Base-by-base conservation (phyloP, 2,888 invertebrate genomes). In the Gymnocheta viridis region DNA sequence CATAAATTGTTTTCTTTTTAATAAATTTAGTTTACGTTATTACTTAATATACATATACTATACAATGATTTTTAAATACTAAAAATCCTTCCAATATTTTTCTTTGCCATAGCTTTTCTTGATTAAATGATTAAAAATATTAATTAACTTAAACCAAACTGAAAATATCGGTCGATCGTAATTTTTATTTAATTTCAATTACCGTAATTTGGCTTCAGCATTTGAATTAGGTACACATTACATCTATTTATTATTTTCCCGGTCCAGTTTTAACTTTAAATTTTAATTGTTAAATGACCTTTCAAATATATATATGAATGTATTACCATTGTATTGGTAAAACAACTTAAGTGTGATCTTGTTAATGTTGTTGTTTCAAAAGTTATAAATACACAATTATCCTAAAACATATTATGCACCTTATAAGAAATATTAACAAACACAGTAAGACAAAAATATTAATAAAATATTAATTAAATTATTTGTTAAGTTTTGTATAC, bases 251-350 rank as follows among this genome's bases (percentile, higher is more conserved):
- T 6, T 6, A 32, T 44, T 29, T 70, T 4, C 9, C 24, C 44
- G 14, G 1, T 64, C 41, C 2, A n/a, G n/a, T n/a, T n/a, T n/a
- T n/a, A n/a, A n/a, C n/a, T n/a, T n/a, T n/a, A n/a, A n/a, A n/a
- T 49, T 12, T 44, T 24, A 17, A 27, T 41, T 41, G 22, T 5
- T 35, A 19, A n/a, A 35, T 12, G 17, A 22, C 22, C 19, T 62
- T 64, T 54, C 32, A 60, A 44, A n/a, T 32, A 58, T 54, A n/a
- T n/a, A n/a, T 44, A 32, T 41, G 51, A n/a, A 35, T 27, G n/a
- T 78, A 24, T 62, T 62, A 54, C 62, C 62, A 62, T 54, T 62
- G 24, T 24, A 35, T 70, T 78, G 78, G 62, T 78, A 78, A 58
- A 54, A 27, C 56, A 32, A 19, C 19, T 49, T 3, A 58, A 49